phyloP scores from a whole-genome alignment of 1,140 invertebrate species.

The Drosophila erecta region DNA sequence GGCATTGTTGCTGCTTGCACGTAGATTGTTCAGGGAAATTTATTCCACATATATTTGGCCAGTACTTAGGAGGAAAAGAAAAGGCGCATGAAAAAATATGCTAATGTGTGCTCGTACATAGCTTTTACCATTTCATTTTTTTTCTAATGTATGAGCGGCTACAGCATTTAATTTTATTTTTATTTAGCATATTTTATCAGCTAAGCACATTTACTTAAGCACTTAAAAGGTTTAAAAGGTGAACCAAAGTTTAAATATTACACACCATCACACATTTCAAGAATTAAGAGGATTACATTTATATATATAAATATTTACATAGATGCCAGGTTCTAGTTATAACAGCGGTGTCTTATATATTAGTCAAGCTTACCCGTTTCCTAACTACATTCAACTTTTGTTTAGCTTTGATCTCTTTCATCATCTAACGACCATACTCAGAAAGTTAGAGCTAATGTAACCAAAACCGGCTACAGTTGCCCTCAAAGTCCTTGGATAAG shows the following conservation, averaged over 20 bases:
- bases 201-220: too few species aligned
- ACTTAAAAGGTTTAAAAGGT: too few species aligned
- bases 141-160: background rate
- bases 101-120: conserved; percentile 51
- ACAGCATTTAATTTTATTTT: background rate
- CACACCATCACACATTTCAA: too few species aligned
- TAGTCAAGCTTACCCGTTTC: too few species aligned
- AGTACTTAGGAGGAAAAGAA: conserved; percentile 14
- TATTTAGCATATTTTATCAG: too few species aligned
- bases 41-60: conserved; percentile 57
- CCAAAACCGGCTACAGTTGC: background rate
- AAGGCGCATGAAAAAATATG: conserved; percentile 29
- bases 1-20: conserved; percentile 50
- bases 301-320: too few species aligned
- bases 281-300: background rate
- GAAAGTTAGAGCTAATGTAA: background rate
- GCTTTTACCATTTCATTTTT: conserved; percentile 9
- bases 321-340: too few species aligned
- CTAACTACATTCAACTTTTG: background rate
- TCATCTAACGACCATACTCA: background rate
- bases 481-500: conserved; percentile 7
- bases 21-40: conserved; percentile 69
- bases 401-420: background rate
- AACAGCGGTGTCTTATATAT: too few species aligned
- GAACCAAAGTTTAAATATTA: too few species aligned